A percentile compares a stretch with the other conserved stretches of the same genome.
phyloP scores from a whole-genome alignment of 1,140 invertebrate species.

The Matsumurasca onukii region DNA sequence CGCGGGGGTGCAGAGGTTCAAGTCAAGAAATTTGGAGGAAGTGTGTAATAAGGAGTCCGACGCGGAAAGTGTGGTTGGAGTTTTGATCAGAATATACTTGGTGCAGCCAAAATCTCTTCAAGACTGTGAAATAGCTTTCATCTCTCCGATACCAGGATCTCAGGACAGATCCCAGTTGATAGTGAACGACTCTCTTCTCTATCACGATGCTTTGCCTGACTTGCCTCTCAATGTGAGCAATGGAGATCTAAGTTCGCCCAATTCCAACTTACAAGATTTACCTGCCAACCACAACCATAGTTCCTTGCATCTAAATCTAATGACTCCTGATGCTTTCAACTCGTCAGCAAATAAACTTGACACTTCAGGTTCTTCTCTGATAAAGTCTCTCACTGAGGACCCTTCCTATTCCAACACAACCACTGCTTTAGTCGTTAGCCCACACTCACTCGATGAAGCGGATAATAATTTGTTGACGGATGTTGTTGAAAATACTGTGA shows the following conservation, averaged over 20 bases:
- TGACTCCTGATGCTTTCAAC: slow-evolving; percentile 88
- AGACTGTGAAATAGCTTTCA: slow-evolving; percentile 79
- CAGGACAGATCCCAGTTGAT: background rate
- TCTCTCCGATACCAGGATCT: slow-evolving; percentile 51
- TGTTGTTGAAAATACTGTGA: background rate
- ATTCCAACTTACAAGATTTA: background rate
- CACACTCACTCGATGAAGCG: background rate
- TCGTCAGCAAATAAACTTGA: slow-evolving; percentile 51
- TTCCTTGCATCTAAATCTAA: slow-evolving; percentile 56
- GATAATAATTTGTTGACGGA: background rate
- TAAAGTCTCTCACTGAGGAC: background rate
- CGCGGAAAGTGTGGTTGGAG: slow-evolving; percentile 46
- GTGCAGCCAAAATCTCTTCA: slow-evolving; percentile 88
- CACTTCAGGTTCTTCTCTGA: slow-evolving; percentile 13
- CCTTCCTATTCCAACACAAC: slow-evolving; percentile 7
- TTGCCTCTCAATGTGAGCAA: background rate
- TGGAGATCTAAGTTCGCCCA: background rate
- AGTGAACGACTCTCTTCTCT: background rate
- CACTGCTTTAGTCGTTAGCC: slow-evolving; percentile 13
- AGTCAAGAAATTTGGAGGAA: slow-evolving; percentile 40
- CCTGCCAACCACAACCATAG: slow-evolving; percentile 28
- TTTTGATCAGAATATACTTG: slow-evolving; percentile 74
- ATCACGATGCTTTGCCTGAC: slow-evolving; percentile 14
- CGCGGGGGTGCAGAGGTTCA: slow-evolving; percentile 57
- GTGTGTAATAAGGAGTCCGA: slow-evolving; percentile 47